Conservation (phyloP, 2,113 vertebrate genomes). For the Siphamia tubifer region DNA sequence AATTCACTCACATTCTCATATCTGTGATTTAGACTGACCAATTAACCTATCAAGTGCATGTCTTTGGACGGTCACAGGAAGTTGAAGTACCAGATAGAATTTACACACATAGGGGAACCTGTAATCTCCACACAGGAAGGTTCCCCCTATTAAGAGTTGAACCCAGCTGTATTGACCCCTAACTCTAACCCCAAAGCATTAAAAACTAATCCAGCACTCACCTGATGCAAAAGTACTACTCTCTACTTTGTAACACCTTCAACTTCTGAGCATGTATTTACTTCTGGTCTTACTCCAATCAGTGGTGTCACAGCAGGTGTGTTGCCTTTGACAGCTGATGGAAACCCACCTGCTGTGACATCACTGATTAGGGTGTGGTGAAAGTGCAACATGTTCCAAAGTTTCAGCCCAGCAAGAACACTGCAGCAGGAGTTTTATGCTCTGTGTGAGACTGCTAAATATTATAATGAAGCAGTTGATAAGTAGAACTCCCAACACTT, state of each 20-base stretch:
- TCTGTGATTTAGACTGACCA: too few relatives aligned
- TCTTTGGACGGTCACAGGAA: too few relatives aligned
- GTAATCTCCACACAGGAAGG: too few relatives aligned
- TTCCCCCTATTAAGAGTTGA: too few relatives aligned
- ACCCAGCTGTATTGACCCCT: too few relatives aligned
- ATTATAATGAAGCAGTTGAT: background rate
- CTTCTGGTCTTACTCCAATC: slow-evolving; percentile 44
- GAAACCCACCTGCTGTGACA: slow-evolving; percentile 30
- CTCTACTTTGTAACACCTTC: background rate
- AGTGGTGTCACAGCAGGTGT: slow-evolving; percentile 50
- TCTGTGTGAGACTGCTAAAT: background rate
- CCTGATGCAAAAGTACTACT: background rate
- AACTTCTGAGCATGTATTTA: background rate
- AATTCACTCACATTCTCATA: too few relatives aligned
- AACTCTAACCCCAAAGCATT: too few relatives aligned
- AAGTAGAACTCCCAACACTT: background rate
- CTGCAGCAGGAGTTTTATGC: background rate
- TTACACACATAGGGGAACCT: too few relatives aligned
- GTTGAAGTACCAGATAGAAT: too few relatives aligned
- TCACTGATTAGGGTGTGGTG: slow-evolving; percentile 52
- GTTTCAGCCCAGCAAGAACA: background rate
- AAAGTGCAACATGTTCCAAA: slow-evolving; percentile 16
- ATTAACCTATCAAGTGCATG: too few relatives aligned
- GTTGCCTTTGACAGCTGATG: slow-evolving; percentile 44
- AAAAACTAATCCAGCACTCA: background rate